phyloP scores from a whole-genome alignment of 2,888 invertebrate species.

The Cenopis cana region DNA sequence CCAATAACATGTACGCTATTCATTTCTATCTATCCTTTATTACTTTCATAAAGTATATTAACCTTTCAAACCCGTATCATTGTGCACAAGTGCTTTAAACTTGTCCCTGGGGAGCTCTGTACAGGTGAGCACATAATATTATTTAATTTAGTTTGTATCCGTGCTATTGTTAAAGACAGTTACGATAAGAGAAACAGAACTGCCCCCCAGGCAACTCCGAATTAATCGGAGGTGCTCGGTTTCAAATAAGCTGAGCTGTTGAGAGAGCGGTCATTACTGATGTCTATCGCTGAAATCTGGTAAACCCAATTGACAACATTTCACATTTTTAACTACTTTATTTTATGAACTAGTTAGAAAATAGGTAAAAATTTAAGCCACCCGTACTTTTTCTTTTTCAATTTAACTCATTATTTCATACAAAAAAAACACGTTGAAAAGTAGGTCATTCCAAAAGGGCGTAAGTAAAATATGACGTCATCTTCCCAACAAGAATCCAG shows the following conservation, averaged over 20 bases:
- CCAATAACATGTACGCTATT: conserved; percentile 6
- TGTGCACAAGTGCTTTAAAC: conserved; percentile 37
- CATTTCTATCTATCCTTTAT: conserved; percentile 23
- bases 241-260: conserved; percentile 12
- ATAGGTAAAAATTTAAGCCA: no score
- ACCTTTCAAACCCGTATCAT: conserved; percentile 42
- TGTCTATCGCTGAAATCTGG: neutral
- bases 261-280: conserved; percentile 13
- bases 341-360: no score
- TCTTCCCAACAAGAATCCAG: no score
- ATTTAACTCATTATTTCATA: no score
- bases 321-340: no score
- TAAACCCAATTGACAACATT: no score
- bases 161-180: conserved; percentile 67
- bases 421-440: no score
- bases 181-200: conserved; percentile 67
- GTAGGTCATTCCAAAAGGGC: no score
- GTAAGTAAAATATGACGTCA: no score
- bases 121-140: conserved; percentile 50
- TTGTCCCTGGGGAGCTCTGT: conserved; percentile 26
- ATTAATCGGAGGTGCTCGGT: conserved; percentile 70
- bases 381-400: no score
- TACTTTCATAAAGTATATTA: conserved; percentile 28
- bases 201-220: conserved; percentile 64
- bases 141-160: conserved; percentile 63